Evolutionary conservation across 1,140 invertebrate species (phyloP).

Genomic region (Carposina sasakii): DNA sequence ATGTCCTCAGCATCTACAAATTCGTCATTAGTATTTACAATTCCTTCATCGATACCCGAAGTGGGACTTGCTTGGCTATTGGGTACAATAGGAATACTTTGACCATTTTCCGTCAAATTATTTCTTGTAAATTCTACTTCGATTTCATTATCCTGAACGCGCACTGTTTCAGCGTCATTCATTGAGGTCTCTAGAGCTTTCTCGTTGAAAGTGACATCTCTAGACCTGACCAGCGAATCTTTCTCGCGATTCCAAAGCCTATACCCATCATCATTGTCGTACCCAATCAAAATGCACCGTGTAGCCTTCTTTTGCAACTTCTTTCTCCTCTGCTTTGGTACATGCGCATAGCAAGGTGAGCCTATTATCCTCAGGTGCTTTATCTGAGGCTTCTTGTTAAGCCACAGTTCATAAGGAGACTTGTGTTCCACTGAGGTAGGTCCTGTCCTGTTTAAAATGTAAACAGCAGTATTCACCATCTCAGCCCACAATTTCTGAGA

Average conservation of each 20-base stretch:
- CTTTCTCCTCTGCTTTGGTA: neutral
- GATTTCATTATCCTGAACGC: neutral
- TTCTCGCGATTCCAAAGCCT: neutral
- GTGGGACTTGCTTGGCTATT: too few species aligned
- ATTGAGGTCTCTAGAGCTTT: neutral
- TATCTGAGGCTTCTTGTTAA: slow-evolving; percentile 2
- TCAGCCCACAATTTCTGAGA: slow-evolving; percentile 3
- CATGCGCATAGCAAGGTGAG: neutral
- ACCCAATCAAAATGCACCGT: slow-evolving; percentile 6
- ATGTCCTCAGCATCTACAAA: too few species aligned
- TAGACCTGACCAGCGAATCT: slow-evolving; percentile 1
- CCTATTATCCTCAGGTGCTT: slow-evolving; percentile 8
- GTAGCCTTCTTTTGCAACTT: slow-evolving; percentile 5
- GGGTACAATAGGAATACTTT: neutral
- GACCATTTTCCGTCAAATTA: neutral
- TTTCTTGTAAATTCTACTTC: neutral
- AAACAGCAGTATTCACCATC: slow-evolving; percentile 3
- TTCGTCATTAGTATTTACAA: neutral
- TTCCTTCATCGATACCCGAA: neutral
- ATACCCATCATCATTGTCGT: slow-evolving; percentile 10
- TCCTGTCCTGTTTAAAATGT: slow-evolving; percentile 3
- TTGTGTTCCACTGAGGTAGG: neutral
- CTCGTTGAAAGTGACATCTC: slow-evolving; percentile 10
- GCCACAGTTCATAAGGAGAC: slow-evolving; percentile 7
- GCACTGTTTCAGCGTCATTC: neutral